Percentiles rank a stretch among this genome's conserved stretches.
Conservation (phyloP, 2,888 invertebrate species). For the Acrobasis consociella region DNA sequence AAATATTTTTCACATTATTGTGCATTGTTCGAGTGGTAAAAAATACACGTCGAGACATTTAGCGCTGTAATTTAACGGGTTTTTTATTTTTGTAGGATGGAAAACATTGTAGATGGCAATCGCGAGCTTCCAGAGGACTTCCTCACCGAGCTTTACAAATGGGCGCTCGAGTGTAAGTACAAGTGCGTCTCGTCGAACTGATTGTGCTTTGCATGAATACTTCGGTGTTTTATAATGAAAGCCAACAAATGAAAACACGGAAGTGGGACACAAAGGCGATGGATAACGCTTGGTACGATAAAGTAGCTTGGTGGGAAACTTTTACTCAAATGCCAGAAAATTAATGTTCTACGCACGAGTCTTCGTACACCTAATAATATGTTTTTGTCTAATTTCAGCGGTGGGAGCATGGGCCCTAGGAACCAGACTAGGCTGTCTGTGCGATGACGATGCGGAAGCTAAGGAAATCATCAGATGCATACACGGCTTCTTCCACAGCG, state of each 20-base stretch:
- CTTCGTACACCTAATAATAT: too few relatives aligned
- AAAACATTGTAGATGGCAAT: conserved; percentile 81
- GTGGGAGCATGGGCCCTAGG: conserved; percentile 92
- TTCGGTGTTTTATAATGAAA: not conserved
- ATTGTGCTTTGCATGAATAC: conserved; percentile 7
- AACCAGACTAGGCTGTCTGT: conserved; percentile 89
- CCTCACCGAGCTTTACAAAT: conserved; percentile 88
- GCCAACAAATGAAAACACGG: conserved; percentile 17
- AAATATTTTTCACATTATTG: conserved; percentile 31
- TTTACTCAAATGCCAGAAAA: not conserved
- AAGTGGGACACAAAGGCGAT: conserved; percentile 4
- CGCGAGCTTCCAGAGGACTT: conserved; percentile 86
- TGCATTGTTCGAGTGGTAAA: conserved; percentile 30
- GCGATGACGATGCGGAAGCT: conserved; percentile 86
- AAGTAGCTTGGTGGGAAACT: not conserved
- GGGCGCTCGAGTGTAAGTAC: conserved; percentile 92
- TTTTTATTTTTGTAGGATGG: conserved; percentile 79
- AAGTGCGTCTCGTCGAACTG: conserved; percentile 64
- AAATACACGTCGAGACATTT: conserved; percentile 28
- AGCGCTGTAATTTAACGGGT: conserved; percentile 31
- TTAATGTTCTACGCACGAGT: not conserved
- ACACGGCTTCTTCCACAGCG: conserved; percentile 89
- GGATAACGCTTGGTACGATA: conserved; percentile 7
- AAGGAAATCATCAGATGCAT: conserved; percentile 90
- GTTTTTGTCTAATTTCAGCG: conserved; percentile 74